Evolutionary conservation across 37 sponge, comb jelly and placozoan genomes (phyloP).

Genomic region (Mnemiopsis leidyi): DNA sequence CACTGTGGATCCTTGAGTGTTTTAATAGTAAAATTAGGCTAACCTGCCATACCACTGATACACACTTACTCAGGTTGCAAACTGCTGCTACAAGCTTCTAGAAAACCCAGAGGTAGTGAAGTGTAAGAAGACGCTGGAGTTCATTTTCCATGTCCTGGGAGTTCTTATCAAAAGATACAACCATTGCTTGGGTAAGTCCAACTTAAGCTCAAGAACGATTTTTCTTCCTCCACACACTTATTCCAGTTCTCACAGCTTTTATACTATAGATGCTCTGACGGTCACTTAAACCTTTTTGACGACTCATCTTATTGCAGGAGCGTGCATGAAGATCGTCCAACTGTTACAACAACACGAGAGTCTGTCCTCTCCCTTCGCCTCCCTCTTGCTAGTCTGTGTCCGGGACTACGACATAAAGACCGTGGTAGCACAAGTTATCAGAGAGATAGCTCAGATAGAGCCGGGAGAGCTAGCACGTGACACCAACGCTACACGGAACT

Average conservation of each 20-base stretch:
- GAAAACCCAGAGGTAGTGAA: conserved; percentile 71
- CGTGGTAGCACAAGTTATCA: conserved; percentile 72
- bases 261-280: no score
- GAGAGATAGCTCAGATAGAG: conserved; percentile 77
- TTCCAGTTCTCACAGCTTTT: no score
- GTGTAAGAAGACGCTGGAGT: conserved; percentile 72
- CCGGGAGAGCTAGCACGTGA: conserved; percentile 81
- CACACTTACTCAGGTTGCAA: conserved; percentile 66
- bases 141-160: conserved; percentile 73
- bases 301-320: conserved; percentile 69
- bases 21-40: no score
- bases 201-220: no score
- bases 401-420: conserved; percentile 66
- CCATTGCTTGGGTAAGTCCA: conserved; percentile 79
- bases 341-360: conserved; percentile 89
- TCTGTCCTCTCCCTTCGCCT: conserved; percentile 71
- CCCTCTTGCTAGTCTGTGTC: conserved; percentile 67
- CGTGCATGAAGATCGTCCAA: conserved; percentile 81
- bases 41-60: not conserved
- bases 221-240: not conserved
- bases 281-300: not conserved
- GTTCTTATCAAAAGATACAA: conserved; percentile 73
- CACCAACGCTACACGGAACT: conserved; percentile 76
- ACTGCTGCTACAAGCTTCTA: conserved; percentile 84
- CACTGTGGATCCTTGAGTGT: no score